Evolutionary conservation across 2,797 vertebrate species (phyloP).

Genomic region (Siniperca scherzeri): DNA sequence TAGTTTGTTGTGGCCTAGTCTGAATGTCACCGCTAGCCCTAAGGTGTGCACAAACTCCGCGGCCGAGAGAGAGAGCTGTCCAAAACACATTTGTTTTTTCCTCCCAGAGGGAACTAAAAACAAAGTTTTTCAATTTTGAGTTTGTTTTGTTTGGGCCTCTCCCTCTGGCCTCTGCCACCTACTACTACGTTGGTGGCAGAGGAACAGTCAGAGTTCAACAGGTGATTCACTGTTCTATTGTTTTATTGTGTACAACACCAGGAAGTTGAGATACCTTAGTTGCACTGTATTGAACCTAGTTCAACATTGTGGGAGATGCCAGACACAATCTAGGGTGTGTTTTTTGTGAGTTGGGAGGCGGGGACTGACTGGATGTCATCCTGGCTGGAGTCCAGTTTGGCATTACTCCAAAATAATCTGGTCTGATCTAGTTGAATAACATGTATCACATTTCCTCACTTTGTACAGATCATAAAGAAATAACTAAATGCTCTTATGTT

Average conservation of each 20-base stretch:
- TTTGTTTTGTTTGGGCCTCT: conserved; percentile 36
- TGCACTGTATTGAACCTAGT: conserved; percentile 11
- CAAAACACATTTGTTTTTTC: conserved; percentile 37
- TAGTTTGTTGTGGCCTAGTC: conserved; percentile 33
- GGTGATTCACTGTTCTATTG: conserved; percentile 47
- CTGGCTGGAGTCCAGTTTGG: conserved; percentile 50
- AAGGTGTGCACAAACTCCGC: conserved; percentile 35
- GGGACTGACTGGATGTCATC: conserved; percentile 47
- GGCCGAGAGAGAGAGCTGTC: conserved; percentile 1
- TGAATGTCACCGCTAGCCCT: conserved; percentile 52
- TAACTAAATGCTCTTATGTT: neutral
- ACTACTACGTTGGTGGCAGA: conserved; percentile 15
- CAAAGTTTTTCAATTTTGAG: conserved; percentile 32
- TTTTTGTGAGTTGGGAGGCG: conserved; percentile 25
- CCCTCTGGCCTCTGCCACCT: conserved; percentile 15
- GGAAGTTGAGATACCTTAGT: conserved; percentile 46
- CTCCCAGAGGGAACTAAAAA: conserved; percentile 33
- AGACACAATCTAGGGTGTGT: conserved; percentile 32
- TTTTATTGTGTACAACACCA: conserved; percentile 40
- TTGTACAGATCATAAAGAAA: neutral
- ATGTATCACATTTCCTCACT: neutral
- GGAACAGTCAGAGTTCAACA: conserved; percentile 22
- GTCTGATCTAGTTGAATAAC: conserved; percentile 35
- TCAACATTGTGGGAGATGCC: conserved; percentile 24
- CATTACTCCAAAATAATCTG: conserved; percentile 20